phyloP scores from a whole-genome alignment of 2,888 invertebrate species.

The Cryptocephalus moraei region DNA sequence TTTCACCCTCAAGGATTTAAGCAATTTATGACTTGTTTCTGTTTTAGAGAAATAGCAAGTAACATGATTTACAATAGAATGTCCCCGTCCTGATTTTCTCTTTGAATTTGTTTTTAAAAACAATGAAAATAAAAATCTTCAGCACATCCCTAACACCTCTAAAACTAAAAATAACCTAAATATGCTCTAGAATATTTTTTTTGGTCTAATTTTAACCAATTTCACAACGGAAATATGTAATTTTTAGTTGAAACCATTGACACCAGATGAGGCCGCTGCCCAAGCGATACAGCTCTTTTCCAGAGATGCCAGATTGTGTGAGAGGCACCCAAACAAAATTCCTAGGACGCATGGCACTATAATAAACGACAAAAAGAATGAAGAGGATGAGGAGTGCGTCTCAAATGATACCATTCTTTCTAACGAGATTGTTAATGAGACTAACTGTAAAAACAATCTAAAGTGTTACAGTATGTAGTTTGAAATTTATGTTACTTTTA shows the following conservation, averaged over 20 bases:
- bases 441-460: constrained; percentile 19
- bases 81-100: no score
- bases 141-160: no score
- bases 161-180: no score
- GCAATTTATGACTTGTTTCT: no score
- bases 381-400: constrained; percentile 12
- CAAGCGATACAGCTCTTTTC: constrained; percentile 79
- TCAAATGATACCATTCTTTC: constrained; percentile 26
- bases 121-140: no score
- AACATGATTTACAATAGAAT: no score
- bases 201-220: no score
- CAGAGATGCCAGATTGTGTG: constrained; percentile 76
- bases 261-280: constrained; percentile 84
- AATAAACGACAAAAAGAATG: constrained; percentile 10
- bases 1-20: no score
- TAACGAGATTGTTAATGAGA: constrained; percentile 13
- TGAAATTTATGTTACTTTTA: constrained; percentile 1
- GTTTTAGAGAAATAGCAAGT: no score
- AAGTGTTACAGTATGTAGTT: constrained; percentile 8
- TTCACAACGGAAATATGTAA: constrained; percentile 1
- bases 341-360: constrained; percentile 45
- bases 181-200: no score
- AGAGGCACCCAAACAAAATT: constrained; percentile 61
- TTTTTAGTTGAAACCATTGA: constrained; percentile 55
- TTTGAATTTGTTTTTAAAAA: no score